Percentiles rank a stretch among this genome's conserved stretches.
Conservation (phyloP, 2,888 invertebrate species). For the Melinaea menophilus region DNA sequence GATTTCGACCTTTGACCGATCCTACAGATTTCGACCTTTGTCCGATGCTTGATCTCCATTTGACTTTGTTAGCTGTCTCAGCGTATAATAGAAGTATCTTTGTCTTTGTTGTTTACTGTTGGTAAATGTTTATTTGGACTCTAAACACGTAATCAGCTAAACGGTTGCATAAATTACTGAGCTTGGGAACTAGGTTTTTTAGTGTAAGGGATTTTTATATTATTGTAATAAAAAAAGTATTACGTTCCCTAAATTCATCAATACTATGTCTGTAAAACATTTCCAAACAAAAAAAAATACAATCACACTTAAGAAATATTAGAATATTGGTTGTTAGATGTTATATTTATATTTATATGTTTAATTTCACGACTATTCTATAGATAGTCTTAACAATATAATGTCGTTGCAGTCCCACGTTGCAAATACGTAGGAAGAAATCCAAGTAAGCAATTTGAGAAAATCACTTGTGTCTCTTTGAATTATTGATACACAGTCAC, state of each 20-base stretch:
- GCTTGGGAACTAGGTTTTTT: conserved; percentile 2
- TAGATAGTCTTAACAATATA: conserved; percentile 9
- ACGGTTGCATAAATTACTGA: not conserved
- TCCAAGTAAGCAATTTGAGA: conserved; percentile 9
- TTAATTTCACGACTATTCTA: not conserved
- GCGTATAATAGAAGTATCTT: not conserved
- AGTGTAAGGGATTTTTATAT: not conserved
- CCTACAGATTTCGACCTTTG: conserved; percentile 15
- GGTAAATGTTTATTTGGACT: not conserved
- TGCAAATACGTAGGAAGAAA: conserved; percentile 23
- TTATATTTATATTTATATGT: not conserved
- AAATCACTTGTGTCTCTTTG: not conserved
- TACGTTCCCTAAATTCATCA: too few species aligned
- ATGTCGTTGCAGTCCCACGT: conserved; percentile 23
- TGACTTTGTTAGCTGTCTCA: too few species aligned
- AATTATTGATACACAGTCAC: conserved; percentile 1
- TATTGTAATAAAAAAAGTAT: not conserved
- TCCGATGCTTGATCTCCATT: conserved; percentile 1
- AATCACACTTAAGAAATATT: too few species aligned
- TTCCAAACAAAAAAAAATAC: too few species aligned
- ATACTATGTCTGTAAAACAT: too few species aligned
- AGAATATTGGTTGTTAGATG: too few species aligned
- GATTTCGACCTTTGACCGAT: conserved; percentile 47
- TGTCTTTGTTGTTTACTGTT: too few species aligned
- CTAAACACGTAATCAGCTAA: conserved; percentile 1